Evolutionary conservation across 2,113 vertebrate species (phyloP), one percentile per base, ranked within the genome.

Genomic region (Arothron firmamentum): DNA sequence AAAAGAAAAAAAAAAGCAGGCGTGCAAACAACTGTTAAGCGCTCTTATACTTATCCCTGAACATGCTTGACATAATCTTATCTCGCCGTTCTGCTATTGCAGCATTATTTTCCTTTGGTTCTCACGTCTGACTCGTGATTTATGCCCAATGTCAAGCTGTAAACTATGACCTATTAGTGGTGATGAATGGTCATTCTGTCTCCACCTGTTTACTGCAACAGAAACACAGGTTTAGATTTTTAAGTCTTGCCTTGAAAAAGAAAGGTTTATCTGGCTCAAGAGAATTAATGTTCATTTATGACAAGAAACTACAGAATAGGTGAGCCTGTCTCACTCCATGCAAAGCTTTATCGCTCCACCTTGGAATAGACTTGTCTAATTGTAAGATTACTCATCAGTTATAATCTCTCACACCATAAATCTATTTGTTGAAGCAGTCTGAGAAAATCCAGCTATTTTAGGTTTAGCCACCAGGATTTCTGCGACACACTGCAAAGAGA

Each of bases 101-200:
- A 18, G 42, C 42, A n/a, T 71, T 54, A 19, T 70, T 57, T 65
- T 65, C 46, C 59, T 19, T 14, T 8, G 41, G 52, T 65, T 47
- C 45, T 41, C 11, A 7, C 56, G 67, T 73, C 72, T 63, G 56
- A 70, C 58, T 16, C 28, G 55, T 84, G 77, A 87, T 82, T 64
- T 76, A 86, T 80, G 54, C 56, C 42, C 45, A 18, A 18, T 42
- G 73, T 87, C 81, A 84, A 67, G 67, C 52, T 69, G 59, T 80
- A 85, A 87, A 88, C 78, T 83, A 79, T 80, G 75, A 88, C 82
- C 85, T 80, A 81, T 87, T 85, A 81, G 75, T 28, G 54, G 56
- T 85, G 84, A 87, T 88, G 68, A 88, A 86, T 83, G 70, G 53
- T 73, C 74, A 19, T 43, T 68, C 70, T 67, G 70, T 73, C 53